These are phyloP conservation scores for Bathynomus jamesi DNA, from an alignment of 1,140 invertebrate genomes.

Conservation along the genomic window DNA sequence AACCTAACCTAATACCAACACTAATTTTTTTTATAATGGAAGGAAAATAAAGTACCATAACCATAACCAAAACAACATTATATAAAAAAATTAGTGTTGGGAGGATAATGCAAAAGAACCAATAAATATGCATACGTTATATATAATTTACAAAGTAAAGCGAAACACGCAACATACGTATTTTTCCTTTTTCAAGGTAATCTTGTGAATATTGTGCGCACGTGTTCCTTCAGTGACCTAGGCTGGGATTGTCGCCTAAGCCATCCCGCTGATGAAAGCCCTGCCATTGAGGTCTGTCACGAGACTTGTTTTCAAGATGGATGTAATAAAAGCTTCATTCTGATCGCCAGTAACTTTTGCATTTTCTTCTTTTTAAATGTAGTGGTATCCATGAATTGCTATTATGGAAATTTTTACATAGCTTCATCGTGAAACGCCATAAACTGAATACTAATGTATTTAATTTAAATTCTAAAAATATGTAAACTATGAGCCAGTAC, in stretches of 20 bases:
- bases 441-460: no score
- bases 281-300: background rate
- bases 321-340: background rate
- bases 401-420: no score
- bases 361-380: background rate
- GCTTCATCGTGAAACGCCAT: no score
- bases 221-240: background rate
- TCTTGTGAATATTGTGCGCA: background rate
- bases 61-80: background rate
- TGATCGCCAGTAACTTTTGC: background rate
- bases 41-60: background rate
- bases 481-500: no score
- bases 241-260: background rate
- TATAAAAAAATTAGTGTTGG: background rate
- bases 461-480: no score
- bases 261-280: background rate
- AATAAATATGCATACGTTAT: no score
- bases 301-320: background rate
- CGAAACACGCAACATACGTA: background rate
- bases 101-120: background rate
- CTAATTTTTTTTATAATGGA: background rate
- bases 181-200: background rate
- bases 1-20: no score
- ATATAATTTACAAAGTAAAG: background rate
- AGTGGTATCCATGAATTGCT: no score